A percentile compares a stretch with the other conserved stretches of the same genome.
Evolutionary conservation across 1,140 invertebrate species (phyloP).

Genomic region (Cardiocondyla obscurior): DNA sequence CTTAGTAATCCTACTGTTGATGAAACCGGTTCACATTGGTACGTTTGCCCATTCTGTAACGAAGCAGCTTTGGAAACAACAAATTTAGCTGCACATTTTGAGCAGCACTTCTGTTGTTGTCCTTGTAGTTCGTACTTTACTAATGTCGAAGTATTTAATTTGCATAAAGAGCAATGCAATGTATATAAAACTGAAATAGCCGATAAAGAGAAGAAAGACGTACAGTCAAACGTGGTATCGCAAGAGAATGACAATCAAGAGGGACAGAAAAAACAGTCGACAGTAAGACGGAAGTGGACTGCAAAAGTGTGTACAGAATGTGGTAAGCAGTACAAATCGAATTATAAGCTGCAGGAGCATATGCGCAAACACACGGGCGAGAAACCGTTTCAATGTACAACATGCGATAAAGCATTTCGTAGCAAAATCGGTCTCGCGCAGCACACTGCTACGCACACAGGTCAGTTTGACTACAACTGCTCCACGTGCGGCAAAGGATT

Average conservation of each 20-base stretch:
- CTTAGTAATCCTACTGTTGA: constrained; percentile 80
- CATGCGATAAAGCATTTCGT: constrained; percentile 90
- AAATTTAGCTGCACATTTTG: constrained; percentile 82
- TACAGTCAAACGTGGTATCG: constrained; percentile 50
- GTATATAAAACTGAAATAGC: constrained; percentile 64
- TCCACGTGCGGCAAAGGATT: constrained; percentile 89
- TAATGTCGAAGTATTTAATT: constrained; percentile 80
- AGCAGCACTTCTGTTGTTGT: constrained; percentile 84
- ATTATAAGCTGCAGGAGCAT: constrained; percentile 90
- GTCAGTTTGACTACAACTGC: constrained; percentile 88
- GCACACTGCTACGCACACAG: constrained; percentile 88
- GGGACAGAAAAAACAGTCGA: constrained; percentile 70
- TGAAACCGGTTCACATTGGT: constrained; percentile 80
- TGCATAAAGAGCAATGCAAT: constrained; percentile 81
- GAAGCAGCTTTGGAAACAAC: constrained; percentile 82
- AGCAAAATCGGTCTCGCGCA: constrained; percentile 88
- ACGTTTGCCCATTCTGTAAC: constrained; percentile 84
- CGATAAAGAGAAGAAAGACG: constrained; percentile 38
- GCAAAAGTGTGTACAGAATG: constrained; percentile 85
- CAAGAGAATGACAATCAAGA: constrained; percentile 60
- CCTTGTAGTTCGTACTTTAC: constrained; percentile 82
- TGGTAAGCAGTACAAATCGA: constrained; percentile 86
- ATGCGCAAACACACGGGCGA: constrained; percentile 92
- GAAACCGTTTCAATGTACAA: constrained; percentile 90
- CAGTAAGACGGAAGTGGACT: constrained; percentile 79